Evolutionary conservation across 1,140 invertebrate genomes (phyloP).

Genomic region (Drosophila auraria): DNA sequence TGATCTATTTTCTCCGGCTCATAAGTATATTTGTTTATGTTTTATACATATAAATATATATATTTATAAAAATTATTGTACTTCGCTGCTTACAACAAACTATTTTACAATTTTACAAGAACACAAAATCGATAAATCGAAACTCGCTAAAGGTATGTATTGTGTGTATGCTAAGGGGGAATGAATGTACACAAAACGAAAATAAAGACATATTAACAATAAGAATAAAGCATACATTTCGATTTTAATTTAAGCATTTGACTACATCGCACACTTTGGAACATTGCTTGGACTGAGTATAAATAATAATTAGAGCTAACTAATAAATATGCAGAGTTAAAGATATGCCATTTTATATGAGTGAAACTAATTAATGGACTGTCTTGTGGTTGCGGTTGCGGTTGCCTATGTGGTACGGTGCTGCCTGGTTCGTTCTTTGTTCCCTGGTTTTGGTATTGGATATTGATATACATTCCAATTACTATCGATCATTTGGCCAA

Average conservation of each 20-base stretch:
- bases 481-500: slow-evolving; percentile 44
- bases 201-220: slow-evolving; percentile 40
- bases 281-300: slow-evolving; percentile 62
- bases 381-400: slow-evolving; percentile 46
- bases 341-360: slow-evolving; percentile 64
- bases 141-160: slow-evolving; percentile 54
- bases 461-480: slow-evolving; percentile 44
- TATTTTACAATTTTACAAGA: slow-evolving; percentile 82
- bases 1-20: slow-evolving; percentile 65
- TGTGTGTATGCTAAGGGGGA: slow-evolving; percentile 72
- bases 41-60: slow-evolving; percentile 42
- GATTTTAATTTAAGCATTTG: slow-evolving; percentile 48
- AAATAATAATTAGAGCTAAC: slow-evolving; percentile 77
- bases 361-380: slow-evolving; percentile 62
- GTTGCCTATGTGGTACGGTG: slow-evolving; percentile 16
- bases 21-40: slow-evolving; percentile 56
- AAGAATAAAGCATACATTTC: slow-evolving; percentile 41
- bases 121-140: slow-evolving; percentile 31
- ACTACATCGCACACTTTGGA: slow-evolving; percentile 64
- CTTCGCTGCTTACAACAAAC: slow-evolving; percentile 83
- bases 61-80: slow-evolving; percentile 78
- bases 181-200: slow-evolving; percentile 55
- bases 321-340: slow-evolving; percentile 68
- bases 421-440: slow-evolving; percentile 46
- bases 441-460: slow-evolving; percentile 62